These are phyloP conservation scores for Odobenus rosmarus DNA, from an alignment of 2,113 vertebrate genomes.

Conservation along the genomic window DNA sequence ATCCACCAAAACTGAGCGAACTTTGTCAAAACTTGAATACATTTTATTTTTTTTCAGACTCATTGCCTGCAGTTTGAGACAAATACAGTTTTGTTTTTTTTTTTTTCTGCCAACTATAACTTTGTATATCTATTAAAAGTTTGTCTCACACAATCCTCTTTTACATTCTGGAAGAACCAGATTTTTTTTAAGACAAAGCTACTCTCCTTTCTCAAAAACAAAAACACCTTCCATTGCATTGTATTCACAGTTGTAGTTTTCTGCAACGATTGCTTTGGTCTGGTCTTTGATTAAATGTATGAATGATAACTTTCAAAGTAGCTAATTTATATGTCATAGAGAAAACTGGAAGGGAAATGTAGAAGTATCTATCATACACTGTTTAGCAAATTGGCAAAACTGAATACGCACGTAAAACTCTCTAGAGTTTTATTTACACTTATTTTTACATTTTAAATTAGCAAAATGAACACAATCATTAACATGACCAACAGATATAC, in stretches of 20 bases:
- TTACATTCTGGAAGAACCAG: neutral
- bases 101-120: neutral
- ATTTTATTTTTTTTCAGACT: constrained; percentile 23
- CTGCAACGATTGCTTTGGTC: neutral
- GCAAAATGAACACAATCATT: constrained; percentile 3
- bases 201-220: constrained; percentile 23
- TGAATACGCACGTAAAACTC: neutral
- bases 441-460: constrained; percentile 31
- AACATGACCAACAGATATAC: neutral
- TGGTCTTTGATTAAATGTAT: neutral
- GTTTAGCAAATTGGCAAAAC: neutral
- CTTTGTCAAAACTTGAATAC: neutral
- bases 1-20: neutral
- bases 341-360: neutral
- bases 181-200: neutral
- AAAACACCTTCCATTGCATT: neutral
- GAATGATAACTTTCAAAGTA: constrained; percentile 28
- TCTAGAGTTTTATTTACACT: neutral
- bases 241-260: neutral
- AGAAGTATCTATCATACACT: neutral
- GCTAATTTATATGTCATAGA: constrained; percentile 5
- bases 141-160: neutral
- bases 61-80: neutral
- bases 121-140: neutral
- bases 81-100: neutral